Percentiles rank a stretch among this genome's conserved stretches.
Conservation (phyloP, 2,797 vertebrate species). For the Sebastolobus alascanus region DNA sequence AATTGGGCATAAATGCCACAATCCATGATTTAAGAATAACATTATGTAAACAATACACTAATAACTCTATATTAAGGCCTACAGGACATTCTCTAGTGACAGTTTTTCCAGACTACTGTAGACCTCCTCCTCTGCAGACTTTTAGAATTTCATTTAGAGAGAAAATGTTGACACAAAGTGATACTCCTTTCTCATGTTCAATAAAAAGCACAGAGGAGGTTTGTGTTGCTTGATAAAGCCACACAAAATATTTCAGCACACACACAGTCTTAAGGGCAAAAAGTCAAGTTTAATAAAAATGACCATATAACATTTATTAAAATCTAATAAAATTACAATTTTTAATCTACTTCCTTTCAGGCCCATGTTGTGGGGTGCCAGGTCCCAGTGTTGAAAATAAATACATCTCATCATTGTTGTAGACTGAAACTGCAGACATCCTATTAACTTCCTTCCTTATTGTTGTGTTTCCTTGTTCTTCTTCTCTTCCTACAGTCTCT, state of each 20-base stretch:
- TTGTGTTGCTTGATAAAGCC: not conserved
- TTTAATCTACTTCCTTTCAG: conserved; percentile 79
- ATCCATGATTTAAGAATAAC: not conserved
- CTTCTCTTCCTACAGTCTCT: conserved; percentile 24
- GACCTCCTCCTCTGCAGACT: not conserved
- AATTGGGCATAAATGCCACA: conserved; percentile 1
- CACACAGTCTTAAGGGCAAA: conserved; percentile 65
- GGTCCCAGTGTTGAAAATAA: conserved; percentile 86
- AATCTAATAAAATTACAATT: conserved; percentile 89
- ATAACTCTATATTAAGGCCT: not conserved
- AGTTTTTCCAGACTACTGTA: not conserved
- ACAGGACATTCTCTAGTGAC: not conserved
- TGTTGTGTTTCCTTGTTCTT: conserved; percentile 28
- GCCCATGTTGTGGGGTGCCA: conserved; percentile 70
- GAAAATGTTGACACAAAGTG: not conserved
- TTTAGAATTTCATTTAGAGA: not conserved
- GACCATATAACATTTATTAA: conserved; percentile 89
- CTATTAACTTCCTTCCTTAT: conserved; percentile 44
- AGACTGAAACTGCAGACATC: conserved; percentile 65
- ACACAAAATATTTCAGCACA: conserved; percentile 19
- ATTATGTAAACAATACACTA: not conserved
- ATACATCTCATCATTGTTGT: conserved; percentile 78
- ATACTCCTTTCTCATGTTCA: not conserved
- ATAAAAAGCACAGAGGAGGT: not conserved
- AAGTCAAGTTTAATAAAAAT: conserved; percentile 89